Evolutionary conservation across 2,113 vertebrate species (phyloP), one percentile per base, ranked within the genome.

Genomic region (Tor tambroides): DNA sequence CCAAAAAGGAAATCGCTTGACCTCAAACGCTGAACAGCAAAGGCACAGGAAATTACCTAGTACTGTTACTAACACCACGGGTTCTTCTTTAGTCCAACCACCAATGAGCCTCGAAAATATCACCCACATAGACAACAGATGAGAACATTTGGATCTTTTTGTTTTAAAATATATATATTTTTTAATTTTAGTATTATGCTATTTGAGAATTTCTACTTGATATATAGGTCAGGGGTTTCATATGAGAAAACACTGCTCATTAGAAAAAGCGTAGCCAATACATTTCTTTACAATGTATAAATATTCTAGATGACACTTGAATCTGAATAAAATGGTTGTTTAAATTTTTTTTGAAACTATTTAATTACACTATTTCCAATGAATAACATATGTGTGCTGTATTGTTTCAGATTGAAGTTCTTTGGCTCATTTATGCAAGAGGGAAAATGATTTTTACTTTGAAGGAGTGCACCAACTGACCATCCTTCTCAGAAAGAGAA

Each of bases 1-100:
- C 85, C 82, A 88, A 89, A 90, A 89, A 91, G 91, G 88, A 91
- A 91, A 90, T 89, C 75, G 85, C 88, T 88, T 90, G 85, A 91
- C 91, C 91, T 90, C 91, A 90, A 90, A 90, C 85, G 69, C 80
- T 76, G 83, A 88, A 78, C 80, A 76, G 87, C 87, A 88, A 84
- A 87, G 78, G 79, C 87, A 81, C 89, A 89, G 91, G 89, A 91
- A 91, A 89, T 90, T 83, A 90, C 88, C 85, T 80, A 78, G 86
- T 82, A 83, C 77, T 86, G 89, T 86, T 85, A 83, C 15, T 86
- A 80, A 81, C 78, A 84, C 82, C 77, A 87, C 54, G 32, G 69
- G 84, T 75, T 84, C 84, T 85, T 80, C 78, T 88, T 65, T 85
- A 83, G 61, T 77, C 79, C 83, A 87, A 85, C 32, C 71, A 75